Evolutionary conservation across 2,797 vertebrate species (phyloP), one percentile per base, ranked within the genome.

Genomic region (Gila robusta): DNA sequence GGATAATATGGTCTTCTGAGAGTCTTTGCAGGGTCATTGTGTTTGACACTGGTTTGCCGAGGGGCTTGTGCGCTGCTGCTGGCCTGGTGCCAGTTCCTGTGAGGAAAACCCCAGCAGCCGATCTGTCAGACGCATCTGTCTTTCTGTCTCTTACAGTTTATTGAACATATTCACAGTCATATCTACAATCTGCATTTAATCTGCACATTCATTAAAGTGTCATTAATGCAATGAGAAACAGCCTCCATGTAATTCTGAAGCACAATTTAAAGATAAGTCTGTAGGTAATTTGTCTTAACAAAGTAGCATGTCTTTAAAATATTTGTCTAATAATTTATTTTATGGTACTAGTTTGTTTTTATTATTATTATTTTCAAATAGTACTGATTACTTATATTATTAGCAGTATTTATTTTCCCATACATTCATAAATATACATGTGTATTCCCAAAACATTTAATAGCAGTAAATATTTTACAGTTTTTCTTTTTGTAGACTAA

Each of bases 41-140:
- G 54, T 83, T 89, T 89, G 88, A 86, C 84, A 85, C 79, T 54
- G 64, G 80, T 44, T 88, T 81, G 67, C 39, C 87, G 82, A 87
- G 82, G 73, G 83, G 39, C 62, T 70, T 52, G 79, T 78, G 14
- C 54, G 77, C 82, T 81, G 88, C 82, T 87, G 84, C 19, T 79
- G 56, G 78, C 87, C 83, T 59, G 59, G 23, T 70, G 79, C 85
- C 86, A 83, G 47, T 52, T 66, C 23, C 69, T 76, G 62, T 69
- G 47, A 86, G 79, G 69, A 74, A 81, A 37, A 59, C 21, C 79
- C 26, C 44, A 73, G 70, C 71, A 66, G 69, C 35, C 67, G 41
- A 74, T 74, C 66, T 81, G 86, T 72, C 73, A 79, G 69, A 74
- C 59, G 67, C 37, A 86, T 70, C 82, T 83, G 70, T 79, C 78